Base-by-base conservation (phyloP, 2,888 invertebrate genomes). In the Tenthredo amoena region DNA sequence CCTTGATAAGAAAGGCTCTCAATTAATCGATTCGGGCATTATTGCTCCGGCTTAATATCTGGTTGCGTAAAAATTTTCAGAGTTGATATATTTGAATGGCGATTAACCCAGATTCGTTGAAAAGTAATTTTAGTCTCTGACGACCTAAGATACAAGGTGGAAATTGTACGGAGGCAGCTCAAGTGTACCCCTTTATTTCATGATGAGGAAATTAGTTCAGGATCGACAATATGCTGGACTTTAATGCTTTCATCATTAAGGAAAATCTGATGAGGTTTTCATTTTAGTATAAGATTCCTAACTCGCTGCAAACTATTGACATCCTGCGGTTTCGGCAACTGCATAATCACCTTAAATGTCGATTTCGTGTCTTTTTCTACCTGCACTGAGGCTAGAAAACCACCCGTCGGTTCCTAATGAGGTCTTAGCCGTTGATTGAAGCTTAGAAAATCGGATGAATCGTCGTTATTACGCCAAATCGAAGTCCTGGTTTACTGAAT, bases 401-500 rank as follows among this genome's bases (percentile, higher is more conserved):
- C 74, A 55, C 84, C 74, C 55, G 74, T 71, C 65, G 84, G 5
- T 84, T 34, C 72, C 74, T 84, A 74, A 84, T 84, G 84, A 84
- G 84, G 71, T 34, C 72, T 65, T 50, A 71, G 47, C 72, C 34
- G 26, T 71, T 71, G 43, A 84, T 84, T 84, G 84, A 68, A 26
- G 68, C 74, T 43, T 37, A 43, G 34, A 55, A 43, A 84, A 84
- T 72, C 43, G 84, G 43, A 84, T 84, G 84, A 84, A 72, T 84
- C 55, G 84, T 47, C 71, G 68, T 74, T 84, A 84, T 84, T 84
- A 40, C 71, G 68, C 76, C 74, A 84, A 76, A 84, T 76, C n/a
- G 74, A 84, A 50, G 40, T 84, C 50, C 34, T 50, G 40, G 21
- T 76, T 47, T 68, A 71, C 50, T 50, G 47, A 72, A 74, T 84